A percentile compares a stretch with the other conserved stretches of the same genome.
Evolutionary conservation across 2,888 invertebrate species (phyloP).

Genomic region (Drosophila monieri): DNA sequence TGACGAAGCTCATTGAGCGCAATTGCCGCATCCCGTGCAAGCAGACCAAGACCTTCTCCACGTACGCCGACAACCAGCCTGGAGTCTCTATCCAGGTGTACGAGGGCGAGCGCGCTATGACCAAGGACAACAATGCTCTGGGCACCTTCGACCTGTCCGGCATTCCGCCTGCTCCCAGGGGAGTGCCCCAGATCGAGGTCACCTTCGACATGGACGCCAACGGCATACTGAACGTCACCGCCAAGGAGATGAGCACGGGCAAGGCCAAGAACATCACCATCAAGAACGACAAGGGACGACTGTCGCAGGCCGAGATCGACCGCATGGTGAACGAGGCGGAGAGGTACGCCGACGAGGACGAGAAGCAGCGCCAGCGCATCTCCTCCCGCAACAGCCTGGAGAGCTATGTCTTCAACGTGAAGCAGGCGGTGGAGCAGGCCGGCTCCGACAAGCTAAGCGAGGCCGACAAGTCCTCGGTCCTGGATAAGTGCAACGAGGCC

Average conservation of each 20-base stretch:
- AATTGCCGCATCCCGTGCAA: constrained; percentile 90
- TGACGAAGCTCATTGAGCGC: constrained; percentile 90
- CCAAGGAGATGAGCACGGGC: constrained; percentile 88
- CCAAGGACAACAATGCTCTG: constrained; percentile 95
- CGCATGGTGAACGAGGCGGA: constrained; percentile 91
- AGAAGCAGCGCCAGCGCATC: constrained; percentile 88
- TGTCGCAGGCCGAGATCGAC: constrained; percentile 92
- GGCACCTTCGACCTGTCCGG: constrained; percentile 98
- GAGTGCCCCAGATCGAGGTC: constrained; percentile 93
- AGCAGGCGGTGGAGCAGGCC: constrained; percentile 88
- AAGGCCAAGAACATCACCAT: constrained; percentile 91
- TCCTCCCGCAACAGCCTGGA: constrained; percentile 89
- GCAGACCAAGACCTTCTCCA: constrained; percentile 90
- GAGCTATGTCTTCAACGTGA: constrained; percentile 88
- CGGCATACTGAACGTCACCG: constrained; percentile 95
- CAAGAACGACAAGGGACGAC: constrained; percentile 91
- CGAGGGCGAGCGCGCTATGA: constrained; percentile 94
- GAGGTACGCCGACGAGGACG: constrained; percentile 89
- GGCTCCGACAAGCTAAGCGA: constrained; percentile 86
- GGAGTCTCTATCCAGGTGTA: constrained; percentile 90
- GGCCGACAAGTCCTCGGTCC: constrained; percentile 88
- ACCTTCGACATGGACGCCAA: constrained; percentile 94
- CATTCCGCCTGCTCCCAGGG: constrained; percentile 94
- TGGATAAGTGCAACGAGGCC: constrained; percentile 87
- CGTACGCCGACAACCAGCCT: constrained; percentile 92